A percentile compares a stretch with the other conserved stretches of the same genome.
These are phyloP conservation scores for Cassiopea xamachana DNA, from an alignment of 30 jellyfish, hydroid and myxozoan species.

Conservation along the genomic window DNA sequence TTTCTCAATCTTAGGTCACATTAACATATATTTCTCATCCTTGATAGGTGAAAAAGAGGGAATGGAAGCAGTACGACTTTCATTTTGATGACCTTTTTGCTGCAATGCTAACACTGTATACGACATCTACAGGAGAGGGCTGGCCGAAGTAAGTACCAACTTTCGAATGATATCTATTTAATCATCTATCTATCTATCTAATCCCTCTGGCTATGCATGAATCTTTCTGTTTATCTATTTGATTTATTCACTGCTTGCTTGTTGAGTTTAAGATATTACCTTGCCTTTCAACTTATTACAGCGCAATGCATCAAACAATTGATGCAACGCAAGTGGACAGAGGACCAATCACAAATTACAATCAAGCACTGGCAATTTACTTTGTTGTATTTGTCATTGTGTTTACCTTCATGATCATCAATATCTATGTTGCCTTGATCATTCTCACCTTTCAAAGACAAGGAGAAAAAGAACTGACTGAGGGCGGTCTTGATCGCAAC, in stretches of 20 bases:
- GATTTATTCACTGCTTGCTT: too few relatives aligned
- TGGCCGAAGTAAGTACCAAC: slow-evolving; percentile 87
- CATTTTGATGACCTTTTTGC: slow-evolving; percentile 92
- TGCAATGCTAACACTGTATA: slow-evolving; percentile 88
- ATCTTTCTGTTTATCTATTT: too few relatives aligned
- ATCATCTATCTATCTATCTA: too few relatives aligned
- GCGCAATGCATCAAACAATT: slow-evolving; percentile 95
- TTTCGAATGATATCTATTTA: too few relatives aligned
- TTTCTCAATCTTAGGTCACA: too few relatives aligned
- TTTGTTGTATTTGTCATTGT: slow-evolving; percentile 87
- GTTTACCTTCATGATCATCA: slow-evolving; percentile 96
- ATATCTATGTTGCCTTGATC: slow-evolving; percentile 95
- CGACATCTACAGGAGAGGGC: slow-evolving; percentile 97
- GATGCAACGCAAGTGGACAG: slow-evolving; percentile 83
- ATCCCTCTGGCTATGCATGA: too few relatives aligned
- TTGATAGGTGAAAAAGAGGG: slow-evolving; percentile 52
- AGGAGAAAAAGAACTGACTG: slow-evolving; percentile 96
- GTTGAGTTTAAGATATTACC: too few relatives aligned
- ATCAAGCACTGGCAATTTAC: slow-evolving; percentile 81
- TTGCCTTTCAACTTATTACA: slow-evolving; percentile 1
- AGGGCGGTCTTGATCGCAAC: slow-evolving; percentile 96
- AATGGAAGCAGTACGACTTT: slow-evolving; percentile 83
- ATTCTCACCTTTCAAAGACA: slow-evolving; percentile 96
- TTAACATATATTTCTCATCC: not conserved
- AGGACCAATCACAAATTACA: slow-evolving; percentile 92